Base-by-base conservation (phyloP, 2,888 invertebrate genomes). In the Apotomis betuletana region DNA sequence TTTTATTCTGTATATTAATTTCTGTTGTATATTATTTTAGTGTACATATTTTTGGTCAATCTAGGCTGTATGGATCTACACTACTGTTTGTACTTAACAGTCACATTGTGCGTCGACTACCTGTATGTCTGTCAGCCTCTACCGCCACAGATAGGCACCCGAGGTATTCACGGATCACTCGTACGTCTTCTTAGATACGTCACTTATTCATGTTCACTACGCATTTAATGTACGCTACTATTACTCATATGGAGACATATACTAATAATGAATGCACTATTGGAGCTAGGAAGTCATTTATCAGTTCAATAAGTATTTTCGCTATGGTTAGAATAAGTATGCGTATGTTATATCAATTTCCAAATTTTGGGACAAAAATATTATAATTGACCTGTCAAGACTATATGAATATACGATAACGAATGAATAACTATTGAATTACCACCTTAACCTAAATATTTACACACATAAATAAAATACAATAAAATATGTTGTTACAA, bases 171-270 rank as follows among this genome's bases (percentile, higher is more conserved):
- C 54, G 27, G 27, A 36, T 51, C 69, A 69, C 69, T 51, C 49
- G 62, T 69, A 15, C 62, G 62, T 69, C 57, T 12, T 13, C 46
- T 9, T 69, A 63, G 49, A 59, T 55, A 27, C 58, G 36, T 57
- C 69, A 69, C 62, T 41, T 5, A 63, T 44, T 12, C 15, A 64
- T 55, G 64, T 63, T 64, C 49, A 41, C 36, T 49, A 9, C 10
- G 6, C 49, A 38, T 55, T 15, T 13, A 27, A 27, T 63, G 13
- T 69, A 69, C 15, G 54, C 15, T 44, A 51, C 6, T 51, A 9
- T 36, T 58, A 59, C 49, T 10, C 49, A 41, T 5, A 41, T 41
- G 41, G 41, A 6, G 3, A 41, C 41, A 41, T 41, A 41, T 5
- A 1, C 41, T 41, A 4, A 41, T 41, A 6, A 41, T 6, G 1